Evolutionary conservation across 1,140 invertebrate species (phyloP), one percentile per base, ranked within the genome.

Genomic region (Scaptomyza montana): DNA sequence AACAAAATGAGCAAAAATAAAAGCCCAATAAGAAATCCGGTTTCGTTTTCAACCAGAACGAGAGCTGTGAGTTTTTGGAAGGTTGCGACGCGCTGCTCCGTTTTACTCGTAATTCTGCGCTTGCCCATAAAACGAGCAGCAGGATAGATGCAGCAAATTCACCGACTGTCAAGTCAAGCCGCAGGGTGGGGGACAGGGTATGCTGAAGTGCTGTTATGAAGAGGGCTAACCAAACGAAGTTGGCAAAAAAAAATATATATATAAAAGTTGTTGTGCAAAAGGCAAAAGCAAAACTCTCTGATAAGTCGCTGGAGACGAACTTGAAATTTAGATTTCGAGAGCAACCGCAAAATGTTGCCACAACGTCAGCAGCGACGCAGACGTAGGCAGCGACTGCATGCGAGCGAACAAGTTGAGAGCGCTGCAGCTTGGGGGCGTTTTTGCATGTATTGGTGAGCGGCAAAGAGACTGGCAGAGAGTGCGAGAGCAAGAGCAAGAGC

Each of bases 281-380:
- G 46, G 47, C 56, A 60, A 12, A 43, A n/a, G 53, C 46, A 64
- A 71, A 60, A 33, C 70, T 74, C 71, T 67, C 68, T 74, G 78
- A 74, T 77, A 68, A 76, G 75, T 75, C 76, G 63, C 67, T 67
- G 65, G 66, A 84, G 80, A 82, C 82, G 84, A 87, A 87, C 84
- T 87, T 87, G 84, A 87, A 87, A 87, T 87, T 87, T 87, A 87
- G 82, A 87, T 87, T 82, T 87, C 51, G 78, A 82, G 84, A 87
- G 78, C 78, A 77, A 59, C 64, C 64, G 54, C 73, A 75, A 66
- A 76, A 56, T 64, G 67, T 45, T 46, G 50, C 39, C 45, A 54
- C 2, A 73, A 62, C 47, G 63, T 46, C 36, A 68, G 28, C 28
- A 51, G 49, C 55, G 28, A 36, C 54, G 43, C 41, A 36, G 21